phyloP scores from a whole-genome alignment of 2,888 invertebrate genomes.

The Aphidoletes aphidimyza region DNA sequence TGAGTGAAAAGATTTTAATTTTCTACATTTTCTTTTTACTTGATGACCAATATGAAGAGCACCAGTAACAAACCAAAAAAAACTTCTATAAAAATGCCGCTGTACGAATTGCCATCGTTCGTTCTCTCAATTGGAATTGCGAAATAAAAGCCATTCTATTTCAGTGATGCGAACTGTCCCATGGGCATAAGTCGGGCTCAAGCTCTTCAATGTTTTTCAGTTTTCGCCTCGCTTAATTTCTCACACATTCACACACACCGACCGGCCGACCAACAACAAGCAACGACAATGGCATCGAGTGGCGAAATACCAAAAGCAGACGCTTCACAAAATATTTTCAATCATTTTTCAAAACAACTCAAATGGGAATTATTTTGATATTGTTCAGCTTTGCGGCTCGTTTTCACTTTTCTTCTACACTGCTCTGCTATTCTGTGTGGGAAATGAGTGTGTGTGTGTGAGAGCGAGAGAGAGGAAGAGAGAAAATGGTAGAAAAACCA shows the following conservation, averaged over 20 bases:
- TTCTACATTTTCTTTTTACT: slow-evolving; percentile 34
- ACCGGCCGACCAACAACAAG: neutral
- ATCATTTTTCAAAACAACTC: slow-evolving; percentile 49
- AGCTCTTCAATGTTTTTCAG: neutral
- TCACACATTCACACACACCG: neutral
- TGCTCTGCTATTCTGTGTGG: too few species aligned
- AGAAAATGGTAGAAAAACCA: neutral
- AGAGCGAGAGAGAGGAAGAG: neutral
- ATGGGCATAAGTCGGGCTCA: neutral
- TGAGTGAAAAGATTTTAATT: slow-evolving; percentile 17
- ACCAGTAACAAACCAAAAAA: neutral
- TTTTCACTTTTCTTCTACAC: slow-evolving; percentile 40
- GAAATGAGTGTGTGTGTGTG: too few species aligned
- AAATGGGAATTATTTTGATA: slow-evolving; percentile 49
- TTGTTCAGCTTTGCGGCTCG: slow-evolving; percentile 34
- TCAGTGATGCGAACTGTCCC: neutral
- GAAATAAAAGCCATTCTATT: slow-evolving; percentile 30
- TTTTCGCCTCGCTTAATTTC: slow-evolving; percentile 33
- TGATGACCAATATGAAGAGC: neutral
- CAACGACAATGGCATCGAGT: neutral
- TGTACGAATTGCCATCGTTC: neutral
- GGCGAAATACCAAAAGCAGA: neutral
- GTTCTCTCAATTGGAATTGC: neutral
- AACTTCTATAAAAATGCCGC: neutral
- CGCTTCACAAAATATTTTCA: slow-evolving; percentile 29